Percentiles rank a stretch among this genome's conserved stretches.
Evolutionary conservation across 2,888 invertebrate species (phyloP).

Genomic region (Lepetodrilus schrolli): DNA sequence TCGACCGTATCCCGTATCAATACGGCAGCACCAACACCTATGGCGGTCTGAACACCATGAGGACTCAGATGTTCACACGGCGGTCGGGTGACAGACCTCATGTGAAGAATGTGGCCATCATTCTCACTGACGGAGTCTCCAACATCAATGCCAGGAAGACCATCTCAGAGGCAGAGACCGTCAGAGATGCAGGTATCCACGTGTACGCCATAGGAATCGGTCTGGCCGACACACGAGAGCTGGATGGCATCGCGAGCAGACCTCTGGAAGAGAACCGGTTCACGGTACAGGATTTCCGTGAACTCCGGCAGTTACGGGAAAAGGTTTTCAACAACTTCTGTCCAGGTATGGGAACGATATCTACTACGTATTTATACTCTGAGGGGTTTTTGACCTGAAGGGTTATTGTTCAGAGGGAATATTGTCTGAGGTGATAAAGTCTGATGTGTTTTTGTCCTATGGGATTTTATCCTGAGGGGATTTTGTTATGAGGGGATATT

Average conservation of each 20-base stretch:
- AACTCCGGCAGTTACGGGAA: slow-evolving; percentile 47
- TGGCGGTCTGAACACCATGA: slow-evolving; percentile 52
- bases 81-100: slow-evolving; percentile 56
- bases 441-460: too few species aligned
- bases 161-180: slow-evolving; percentile 53
- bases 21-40: slow-evolving; percentile 63
- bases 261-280: slow-evolving; percentile 47
- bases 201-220: slow-evolving; percentile 57
- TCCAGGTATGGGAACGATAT: slow-evolving; percentile 37
- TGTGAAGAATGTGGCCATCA: slow-evolving; percentile 53
- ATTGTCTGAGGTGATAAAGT: too few species aligned
- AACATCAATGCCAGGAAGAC: slow-evolving; percentile 60
- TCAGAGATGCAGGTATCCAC: slow-evolving; percentile 43
- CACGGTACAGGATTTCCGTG: slow-evolving; percentile 44
- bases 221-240: slow-evolving; percentile 48
- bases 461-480: too few species aligned
- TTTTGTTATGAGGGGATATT: too few species aligned
- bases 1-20: slow-evolving; percentile 46
- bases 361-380: too few species aligned
- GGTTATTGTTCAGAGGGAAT: too few species aligned
- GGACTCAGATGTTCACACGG: slow-evolving; percentile 50
- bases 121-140: slow-evolving; percentile 65
- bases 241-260: slow-evolving; percentile 49
- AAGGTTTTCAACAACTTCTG: slow-evolving; percentile 56
- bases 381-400: too few species aligned